phyloP scores from a whole-genome alignment of 2,113 vertebrate genomes.

The Nibea coibor region DNA sequence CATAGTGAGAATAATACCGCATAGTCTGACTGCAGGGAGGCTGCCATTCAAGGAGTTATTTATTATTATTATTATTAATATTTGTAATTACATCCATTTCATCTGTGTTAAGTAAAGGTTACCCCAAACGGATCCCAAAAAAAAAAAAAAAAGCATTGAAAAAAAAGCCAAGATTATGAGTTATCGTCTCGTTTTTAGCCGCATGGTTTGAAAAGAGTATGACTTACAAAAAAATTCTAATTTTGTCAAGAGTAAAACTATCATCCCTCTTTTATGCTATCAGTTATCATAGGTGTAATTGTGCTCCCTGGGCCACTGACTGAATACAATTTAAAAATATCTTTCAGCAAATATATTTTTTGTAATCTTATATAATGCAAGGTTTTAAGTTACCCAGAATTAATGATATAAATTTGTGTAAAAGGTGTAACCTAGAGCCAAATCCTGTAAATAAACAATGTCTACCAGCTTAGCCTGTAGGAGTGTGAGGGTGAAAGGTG shows the following conservation, averaged over 20 bases:
- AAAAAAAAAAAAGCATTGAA: not conserved
- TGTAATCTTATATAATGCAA: slow-evolving; percentile 1
- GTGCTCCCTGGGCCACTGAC: not conserved
- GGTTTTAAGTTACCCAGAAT: not conserved
- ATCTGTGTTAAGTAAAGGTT: not conserved
- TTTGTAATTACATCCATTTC: slow-evolving; percentile 8
- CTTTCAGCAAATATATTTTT: slow-evolving; percentile 30
- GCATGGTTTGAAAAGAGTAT: not conserved
- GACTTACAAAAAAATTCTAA: slow-evolving; percentile 12
- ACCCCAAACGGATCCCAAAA: not conserved
- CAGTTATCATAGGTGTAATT: slow-evolving; percentile 6
- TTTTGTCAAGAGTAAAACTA: slow-evolving; percentile 12
- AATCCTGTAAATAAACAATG: slow-evolving; percentile 23
- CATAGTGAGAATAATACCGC: not conserved
- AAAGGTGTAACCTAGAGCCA: slow-evolving; percentile 12
- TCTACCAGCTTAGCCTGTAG: slow-evolving; percentile 19
- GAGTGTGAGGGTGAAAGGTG: slow-evolving; percentile 24
- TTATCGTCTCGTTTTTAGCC: not conserved
- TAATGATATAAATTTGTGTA: not conserved
- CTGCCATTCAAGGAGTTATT: not conserved
- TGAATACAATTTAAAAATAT: slow-evolving; percentile 14
- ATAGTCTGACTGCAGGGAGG: not conserved
- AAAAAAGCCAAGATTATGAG: not conserved
- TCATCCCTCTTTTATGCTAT: not conserved
- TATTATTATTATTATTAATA: not conserved